A percentile compares a stretch with the other conserved stretches of the same genome.
phyloP scores from a whole-genome alignment of 2,888 invertebrate genomes.

The Agriotes lineatus region DNA sequence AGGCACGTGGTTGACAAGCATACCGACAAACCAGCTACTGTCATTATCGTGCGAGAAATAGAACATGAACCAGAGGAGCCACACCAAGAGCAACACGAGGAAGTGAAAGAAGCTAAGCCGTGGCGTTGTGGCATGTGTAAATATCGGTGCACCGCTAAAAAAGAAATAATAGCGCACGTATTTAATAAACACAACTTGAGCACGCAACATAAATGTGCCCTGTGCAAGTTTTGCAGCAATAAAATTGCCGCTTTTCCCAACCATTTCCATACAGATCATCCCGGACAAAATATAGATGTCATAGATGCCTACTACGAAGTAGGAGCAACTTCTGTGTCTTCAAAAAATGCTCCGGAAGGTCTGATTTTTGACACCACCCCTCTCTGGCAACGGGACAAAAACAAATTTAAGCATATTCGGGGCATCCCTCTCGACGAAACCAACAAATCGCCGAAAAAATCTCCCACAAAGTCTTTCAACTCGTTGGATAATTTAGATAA shows the following conservation, averaged over 20 bases:
- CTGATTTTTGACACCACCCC: conserved; percentile 71
- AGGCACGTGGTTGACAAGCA: conserved; percentile 76
- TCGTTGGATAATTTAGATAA: conserved; percentile 53
- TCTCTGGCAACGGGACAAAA: conserved; percentile 73
- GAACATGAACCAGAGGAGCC: conserved; percentile 57
- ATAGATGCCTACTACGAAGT: conserved; percentile 71
- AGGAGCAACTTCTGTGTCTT: conserved; percentile 50
- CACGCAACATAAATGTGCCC: conserved; percentile 78
- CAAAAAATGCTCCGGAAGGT: conserved; percentile 56
- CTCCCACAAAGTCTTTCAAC: conserved; percentile 42
- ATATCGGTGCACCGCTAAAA: conserved; percentile 71
- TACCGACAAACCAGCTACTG: conserved; percentile 65
- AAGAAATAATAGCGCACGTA: conserved; percentile 74
- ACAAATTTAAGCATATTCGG: conserved; percentile 70
- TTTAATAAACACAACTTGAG: conserved; percentile 73
- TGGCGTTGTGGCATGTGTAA: conserved; percentile 81
- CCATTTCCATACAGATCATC: conserved; percentile 74
- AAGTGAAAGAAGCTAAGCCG: conserved; percentile 67
- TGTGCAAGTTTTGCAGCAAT: conserved; percentile 73
- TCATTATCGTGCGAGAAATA: conserved; percentile 66
- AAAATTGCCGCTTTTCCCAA: conserved; percentile 70
- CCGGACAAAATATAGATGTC: conserved; percentile 63
- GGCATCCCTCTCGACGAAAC: conserved; percentile 72
- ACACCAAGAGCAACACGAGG: conserved; percentile 21
- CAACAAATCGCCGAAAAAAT: conserved; percentile 51